phyloP scores from a whole-genome alignment of 2,113 vertebrate genomes.

The Clinocottus analis region DNA sequence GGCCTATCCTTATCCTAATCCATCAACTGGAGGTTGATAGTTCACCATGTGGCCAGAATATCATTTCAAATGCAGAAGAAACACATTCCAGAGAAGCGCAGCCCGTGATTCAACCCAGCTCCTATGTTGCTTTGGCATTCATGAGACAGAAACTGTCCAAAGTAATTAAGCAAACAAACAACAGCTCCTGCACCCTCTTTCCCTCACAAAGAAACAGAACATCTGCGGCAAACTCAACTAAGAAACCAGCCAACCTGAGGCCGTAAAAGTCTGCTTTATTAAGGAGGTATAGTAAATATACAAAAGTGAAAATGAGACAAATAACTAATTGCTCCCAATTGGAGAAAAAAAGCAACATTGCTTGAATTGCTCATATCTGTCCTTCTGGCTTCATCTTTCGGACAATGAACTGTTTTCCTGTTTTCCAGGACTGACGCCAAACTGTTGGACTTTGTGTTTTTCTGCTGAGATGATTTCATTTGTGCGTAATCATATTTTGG shows the following conservation, averaged over 20 bases:
- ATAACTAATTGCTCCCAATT: background rate
- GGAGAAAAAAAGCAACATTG: background rate
- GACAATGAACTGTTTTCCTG: no score
- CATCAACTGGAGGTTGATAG: background rate
- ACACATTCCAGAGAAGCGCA: background rate
- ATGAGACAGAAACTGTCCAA: conserved; percentile 33
- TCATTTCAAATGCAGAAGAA: conserved; percentile 8
- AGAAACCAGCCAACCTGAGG: conserved; percentile 23
- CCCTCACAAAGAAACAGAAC: conserved; percentile 38
- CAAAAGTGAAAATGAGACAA: background rate
- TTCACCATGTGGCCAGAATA: conserved; percentile 1
- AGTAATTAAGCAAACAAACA: conserved; percentile 56
- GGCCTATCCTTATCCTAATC: background rate
- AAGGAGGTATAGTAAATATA: background rate
- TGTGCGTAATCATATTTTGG: no score
- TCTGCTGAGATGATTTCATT: no score
- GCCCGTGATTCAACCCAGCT: conserved; percentile 29
- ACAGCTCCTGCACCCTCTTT: conserved; percentile 58
- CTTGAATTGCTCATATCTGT: background rate
- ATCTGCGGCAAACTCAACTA: conserved; percentile 43
- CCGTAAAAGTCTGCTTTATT: background rate
- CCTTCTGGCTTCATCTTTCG: no score
- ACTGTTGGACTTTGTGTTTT: no score
- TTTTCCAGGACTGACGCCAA: no score
- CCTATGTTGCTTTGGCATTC: conserved; percentile 20